Evolutionary conservation across 1,140 invertebrate species (phyloP).

Genomic region (Mizuhopecten yessoensis): DNA sequence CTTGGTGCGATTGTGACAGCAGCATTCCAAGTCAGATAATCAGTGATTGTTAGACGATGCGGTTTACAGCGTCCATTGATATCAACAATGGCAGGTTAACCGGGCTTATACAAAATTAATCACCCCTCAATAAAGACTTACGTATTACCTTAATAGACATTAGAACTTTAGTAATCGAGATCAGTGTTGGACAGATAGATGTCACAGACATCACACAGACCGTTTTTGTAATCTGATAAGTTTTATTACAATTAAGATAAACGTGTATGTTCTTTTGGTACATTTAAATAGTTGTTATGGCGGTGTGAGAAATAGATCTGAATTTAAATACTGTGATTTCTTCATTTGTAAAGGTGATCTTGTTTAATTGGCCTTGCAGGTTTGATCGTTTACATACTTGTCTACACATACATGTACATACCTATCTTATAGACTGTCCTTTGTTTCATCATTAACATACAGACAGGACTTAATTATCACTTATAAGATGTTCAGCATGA

Average conservation of each 20-base stretch:
- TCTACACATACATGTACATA: not conserved
- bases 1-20: not conserved
- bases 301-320: not conserved
- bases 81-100: not conserved
- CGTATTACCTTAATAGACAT: not conserved
- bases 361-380: not conserved
- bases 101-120: not conserved
- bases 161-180: not conserved
- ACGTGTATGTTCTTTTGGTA: not conserved
- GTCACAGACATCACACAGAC: not conserved
- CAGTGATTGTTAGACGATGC: not conserved
- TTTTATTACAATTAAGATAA: not conserved
- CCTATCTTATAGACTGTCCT: too few relatives aligned
- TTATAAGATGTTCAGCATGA: not conserved
- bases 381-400: not conserved
- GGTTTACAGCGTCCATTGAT: not conserved
- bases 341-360: not conserved
- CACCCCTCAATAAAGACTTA: slow-evolving; percentile 26
- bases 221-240: not conserved
- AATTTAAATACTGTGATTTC: not conserved
- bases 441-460: not conserved
- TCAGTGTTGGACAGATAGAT: not conserved
- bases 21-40: slow-evolving; percentile 1
- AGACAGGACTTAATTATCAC: too few relatives aligned
- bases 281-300: not conserved